phyloP scores from a whole-genome alignment of 1,140 invertebrate genomes.

The Drosophila pectinifera region DNA sequence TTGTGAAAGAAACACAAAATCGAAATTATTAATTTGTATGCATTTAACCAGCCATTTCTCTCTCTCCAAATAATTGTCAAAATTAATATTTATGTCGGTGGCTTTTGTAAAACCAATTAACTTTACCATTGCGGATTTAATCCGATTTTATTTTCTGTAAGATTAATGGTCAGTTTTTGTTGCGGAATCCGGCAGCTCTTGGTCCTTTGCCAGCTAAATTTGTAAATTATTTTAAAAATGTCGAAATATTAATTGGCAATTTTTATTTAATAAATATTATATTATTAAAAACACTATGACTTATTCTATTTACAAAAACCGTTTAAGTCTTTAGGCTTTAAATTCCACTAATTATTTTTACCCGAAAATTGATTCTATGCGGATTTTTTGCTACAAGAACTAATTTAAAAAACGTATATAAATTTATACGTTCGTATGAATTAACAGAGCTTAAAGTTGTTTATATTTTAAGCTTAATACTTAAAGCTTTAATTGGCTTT shows the following conservation, averaged over 20 bases:
- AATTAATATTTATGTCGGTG: constrained; percentile 15
- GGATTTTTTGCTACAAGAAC: too few species aligned
- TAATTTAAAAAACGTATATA: too few species aligned
- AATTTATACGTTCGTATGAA: not conserved
- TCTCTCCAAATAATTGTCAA: constrained; percentile 20
- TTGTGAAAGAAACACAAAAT: constrained; percentile 14
- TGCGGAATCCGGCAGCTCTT: not conserved
- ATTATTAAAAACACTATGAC: too few species aligned
- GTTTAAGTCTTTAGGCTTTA: too few species aligned
- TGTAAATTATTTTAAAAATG: not conserved
- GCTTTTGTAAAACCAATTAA: constrained; percentile 25
- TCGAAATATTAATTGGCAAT: not conserved
- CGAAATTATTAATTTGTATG: constrained; percentile 34
- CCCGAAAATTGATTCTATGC: too few species aligned
- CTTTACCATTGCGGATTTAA: not conserved
- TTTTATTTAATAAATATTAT: not conserved
- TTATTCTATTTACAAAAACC: too few species aligned
- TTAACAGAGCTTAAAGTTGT: not conserved
- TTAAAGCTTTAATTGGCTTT: too few species aligned
- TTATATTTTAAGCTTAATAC: not conserved
- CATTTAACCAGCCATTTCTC: constrained; percentile 17
- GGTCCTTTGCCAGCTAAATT: not conserved
- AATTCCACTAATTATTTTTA: too few species aligned
- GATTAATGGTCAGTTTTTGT: constrained; percentile 13
- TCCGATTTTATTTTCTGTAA: not conserved